A percentile compares a stretch with the other conserved stretches of the same genome.
These are phyloP conservation scores for Leptosomus discolor DNA, from an alignment of 2,113 vertebrate genomes.

Conservation along the genomic window DNA sequence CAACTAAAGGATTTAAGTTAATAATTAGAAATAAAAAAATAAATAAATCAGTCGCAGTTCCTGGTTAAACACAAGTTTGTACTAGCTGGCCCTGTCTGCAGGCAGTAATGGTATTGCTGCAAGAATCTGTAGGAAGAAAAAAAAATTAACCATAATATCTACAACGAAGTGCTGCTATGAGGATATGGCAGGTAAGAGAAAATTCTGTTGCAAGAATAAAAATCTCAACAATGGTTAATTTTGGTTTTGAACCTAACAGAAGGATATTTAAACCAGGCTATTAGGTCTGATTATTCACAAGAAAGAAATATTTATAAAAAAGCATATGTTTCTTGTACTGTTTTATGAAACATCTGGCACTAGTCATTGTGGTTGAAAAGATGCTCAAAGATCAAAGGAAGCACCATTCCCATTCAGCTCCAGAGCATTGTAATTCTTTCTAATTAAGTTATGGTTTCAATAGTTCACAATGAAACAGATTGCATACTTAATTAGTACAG, in stretches of 20 bases:
- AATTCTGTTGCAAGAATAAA: background rate
- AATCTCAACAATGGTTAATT: background rate
- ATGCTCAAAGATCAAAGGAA: constrained; percentile 6
- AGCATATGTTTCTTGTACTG: background rate
- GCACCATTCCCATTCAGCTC: background rate
- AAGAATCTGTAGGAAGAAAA: background rate
- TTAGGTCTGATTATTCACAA: background rate
- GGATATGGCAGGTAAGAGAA: background rate
- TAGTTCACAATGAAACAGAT: background rate
- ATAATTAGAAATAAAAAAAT: background rate
- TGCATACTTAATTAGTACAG: background rate
- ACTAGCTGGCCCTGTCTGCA: background rate
- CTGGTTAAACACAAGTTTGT: background rate
- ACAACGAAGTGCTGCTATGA: background rate
- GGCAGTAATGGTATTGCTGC: background rate
- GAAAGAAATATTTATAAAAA: background rate
- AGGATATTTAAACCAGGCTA: background rate
- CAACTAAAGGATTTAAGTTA: background rate
- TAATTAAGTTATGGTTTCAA: constrained; percentile 35
- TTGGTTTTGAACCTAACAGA: background rate
- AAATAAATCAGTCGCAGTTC: background rate
- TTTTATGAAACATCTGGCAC: constrained; percentile 4
- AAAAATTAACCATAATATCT: background rate
- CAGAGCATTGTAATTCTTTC: background rate
- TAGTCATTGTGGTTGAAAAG: background rate